These are phyloP conservation scores for Hesperophylax magnus DNA, from an alignment of 1,140 invertebrate genomes.

Conservation along the genomic window DNA sequence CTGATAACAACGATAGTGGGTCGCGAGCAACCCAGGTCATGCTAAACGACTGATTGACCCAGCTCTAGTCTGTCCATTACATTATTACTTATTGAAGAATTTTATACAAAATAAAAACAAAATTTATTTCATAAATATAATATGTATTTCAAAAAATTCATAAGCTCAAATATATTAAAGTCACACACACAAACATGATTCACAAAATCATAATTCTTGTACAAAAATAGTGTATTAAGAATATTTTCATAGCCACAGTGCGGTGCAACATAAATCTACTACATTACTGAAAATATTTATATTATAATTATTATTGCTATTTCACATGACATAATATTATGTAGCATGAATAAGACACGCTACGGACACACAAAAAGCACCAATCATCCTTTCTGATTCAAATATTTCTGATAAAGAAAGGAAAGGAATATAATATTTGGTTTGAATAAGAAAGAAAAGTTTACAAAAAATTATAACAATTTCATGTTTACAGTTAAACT, in stretches of 20 bases:
- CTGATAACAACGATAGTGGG: no score
- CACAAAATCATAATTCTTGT: not conserved
- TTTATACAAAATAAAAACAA: not conserved
- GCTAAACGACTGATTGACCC: no score
- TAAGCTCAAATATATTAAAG: slow-evolving; percentile 25
- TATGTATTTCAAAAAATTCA: slow-evolving; percentile 7
- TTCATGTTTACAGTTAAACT: not conserved
- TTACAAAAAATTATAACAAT: not conserved
- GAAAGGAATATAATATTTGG: slow-evolving; percentile 33
- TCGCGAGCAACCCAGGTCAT: no score
- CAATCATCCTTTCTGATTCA: not conserved
- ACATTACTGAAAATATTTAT: no score
- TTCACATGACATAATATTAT: not conserved
- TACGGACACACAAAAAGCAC: slow-evolving; percentile 10
- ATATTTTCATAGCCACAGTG: slow-evolving; percentile 18
- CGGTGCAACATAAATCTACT: slow-evolving; percentile 2
- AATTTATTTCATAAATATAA: slow-evolving; percentile 35
- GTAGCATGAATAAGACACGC: slow-evolving; percentile 12
- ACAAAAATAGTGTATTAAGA: slow-evolving; percentile 34
- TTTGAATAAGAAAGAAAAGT: slow-evolving; percentile 28
- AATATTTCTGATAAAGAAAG: slow-evolving; percentile 8
- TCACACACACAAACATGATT: slow-evolving; percentile 20
- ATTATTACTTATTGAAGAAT: not conserved
- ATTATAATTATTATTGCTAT: slow-evolving; percentile 29
- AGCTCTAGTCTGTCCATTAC: no score